Evolutionary conservation across 2,797 vertebrate genomes (phyloP).

Genomic region (Arvicola amphibius): DNA sequence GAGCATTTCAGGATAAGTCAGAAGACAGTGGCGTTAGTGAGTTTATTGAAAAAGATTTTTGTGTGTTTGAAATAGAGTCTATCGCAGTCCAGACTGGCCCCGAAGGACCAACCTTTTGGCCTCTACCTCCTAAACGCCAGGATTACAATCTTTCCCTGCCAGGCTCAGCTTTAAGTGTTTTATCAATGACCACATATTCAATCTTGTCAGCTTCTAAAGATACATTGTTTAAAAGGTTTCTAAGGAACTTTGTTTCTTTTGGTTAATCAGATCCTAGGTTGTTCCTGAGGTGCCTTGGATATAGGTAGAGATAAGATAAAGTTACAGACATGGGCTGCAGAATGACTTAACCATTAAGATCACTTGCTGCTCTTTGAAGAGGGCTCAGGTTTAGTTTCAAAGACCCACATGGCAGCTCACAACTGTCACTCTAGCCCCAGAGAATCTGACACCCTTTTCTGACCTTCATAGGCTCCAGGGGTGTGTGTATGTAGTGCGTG

Average conservation of each 20-base stretch:
- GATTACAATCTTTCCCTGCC: background rate
- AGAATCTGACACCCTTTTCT: background rate
- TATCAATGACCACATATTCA: background rate
- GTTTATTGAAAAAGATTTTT: background rate
- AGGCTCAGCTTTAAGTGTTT: background rate
- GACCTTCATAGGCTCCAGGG: background rate
- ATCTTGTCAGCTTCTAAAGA: background rate
- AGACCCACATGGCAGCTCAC: background rate
- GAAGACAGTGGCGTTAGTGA: background rate
- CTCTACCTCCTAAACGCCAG: background rate
- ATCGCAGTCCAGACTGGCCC: background rate
- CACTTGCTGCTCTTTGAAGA: background rate
- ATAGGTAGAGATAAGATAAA: background rate
- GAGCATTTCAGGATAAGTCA: background rate
- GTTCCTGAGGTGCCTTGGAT: background rate
- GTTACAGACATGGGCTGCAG: background rate
- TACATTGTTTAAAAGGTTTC: background rate
- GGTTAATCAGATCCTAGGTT: background rate
- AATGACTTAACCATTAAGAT: background rate
- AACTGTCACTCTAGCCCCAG: background rate
- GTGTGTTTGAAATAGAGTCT: background rate
- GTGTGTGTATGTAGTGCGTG: too few relatives aligned
- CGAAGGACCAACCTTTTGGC: background rate
- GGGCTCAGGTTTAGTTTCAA: background rate
- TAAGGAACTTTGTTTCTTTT: background rate